phyloP scores from a whole-genome alignment of 2,888 invertebrate genomes.

The Mythimna vitellina region DNA sequence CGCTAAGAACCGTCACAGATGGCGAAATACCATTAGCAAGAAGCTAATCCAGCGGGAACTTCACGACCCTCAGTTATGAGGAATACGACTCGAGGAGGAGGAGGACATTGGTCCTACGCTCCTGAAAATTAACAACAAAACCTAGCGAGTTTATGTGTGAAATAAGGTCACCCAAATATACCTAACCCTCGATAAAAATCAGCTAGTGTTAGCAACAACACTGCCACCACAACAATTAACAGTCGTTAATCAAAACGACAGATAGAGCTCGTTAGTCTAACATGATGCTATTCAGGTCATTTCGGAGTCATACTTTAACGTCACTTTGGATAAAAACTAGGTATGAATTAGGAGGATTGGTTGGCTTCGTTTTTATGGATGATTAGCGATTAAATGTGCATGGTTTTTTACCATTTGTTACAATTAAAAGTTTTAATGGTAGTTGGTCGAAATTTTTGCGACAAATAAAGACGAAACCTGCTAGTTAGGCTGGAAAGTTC shows the following conservation, averaged over 20 bases:
- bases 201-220: slow-evolving; percentile 25
- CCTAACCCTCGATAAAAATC: slow-evolving; percentile 35
- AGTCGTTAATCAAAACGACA: slow-evolving; percentile 72
- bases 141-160: neutral
- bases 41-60: too few relatives aligned
- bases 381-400: neutral
- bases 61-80: too few relatives aligned
- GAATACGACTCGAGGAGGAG: too few relatives aligned
- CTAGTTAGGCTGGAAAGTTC: too few relatives aligned
- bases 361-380: neutral
- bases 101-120: too few relatives aligned
- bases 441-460: too few relatives aligned
- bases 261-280: slow-evolving; percentile 70
- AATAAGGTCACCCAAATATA: slow-evolving; percentile 34
- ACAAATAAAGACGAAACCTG: too few relatives aligned
- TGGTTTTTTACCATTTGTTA: too few relatives aligned
- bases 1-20: too few relatives aligned
- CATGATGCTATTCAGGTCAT: slow-evolving; percentile 58
- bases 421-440: neutral
- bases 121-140: neutral
- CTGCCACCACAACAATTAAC: slow-evolving; percentile 65
- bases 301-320: slow-evolving; percentile 60
- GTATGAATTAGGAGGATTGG: slow-evolving; percentile 22
- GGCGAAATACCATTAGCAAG: too few relatives aligned
- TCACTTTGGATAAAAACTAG: slow-evolving; percentile 43